These are phyloP conservation scores for Ditylenchus weischeri DNA, from an alignment of 2,888 invertebrate genomes.

Conservation along the genomic window DNA sequence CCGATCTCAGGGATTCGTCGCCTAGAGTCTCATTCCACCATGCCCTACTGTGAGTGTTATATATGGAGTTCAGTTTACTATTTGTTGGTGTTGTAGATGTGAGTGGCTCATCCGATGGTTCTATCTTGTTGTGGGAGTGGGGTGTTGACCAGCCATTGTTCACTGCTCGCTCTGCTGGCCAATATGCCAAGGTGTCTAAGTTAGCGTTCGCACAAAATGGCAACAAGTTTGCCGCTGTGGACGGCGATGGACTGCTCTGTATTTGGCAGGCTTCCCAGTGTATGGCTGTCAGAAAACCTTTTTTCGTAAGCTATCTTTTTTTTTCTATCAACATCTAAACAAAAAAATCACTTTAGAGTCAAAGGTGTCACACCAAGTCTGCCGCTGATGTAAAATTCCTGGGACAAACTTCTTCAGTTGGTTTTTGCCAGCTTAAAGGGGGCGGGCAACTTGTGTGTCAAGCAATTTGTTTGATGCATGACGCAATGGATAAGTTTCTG, in stretches of 20 bases:
- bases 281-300: conserved; percentile 51
- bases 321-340: background rate
- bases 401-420: conserved; percentile 80
- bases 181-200: conserved; percentile 71
- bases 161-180: conserved; percentile 84
- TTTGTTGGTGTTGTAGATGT: conserved; percentile 64
- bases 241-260: conserved; percentile 92
- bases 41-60: conserved; percentile 82
- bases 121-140: conserved; percentile 97
- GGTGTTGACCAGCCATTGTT: conserved; percentile 82
- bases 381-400: conserved; percentile 95
- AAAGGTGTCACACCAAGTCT: conserved; percentile 93
- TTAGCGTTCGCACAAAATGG: conserved; percentile 53
- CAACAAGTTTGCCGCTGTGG: conserved; percentile 79
- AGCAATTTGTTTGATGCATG: too few species aligned
- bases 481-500: too few species aligned
- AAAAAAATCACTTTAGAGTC: conserved; percentile 70
- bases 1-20: conserved; percentile 88
- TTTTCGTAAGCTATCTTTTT: conserved; percentile 46
- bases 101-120: conserved; percentile 91
- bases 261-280: conserved; percentile 76
- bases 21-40: conserved; percentile 89
- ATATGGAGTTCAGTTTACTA: background rate
- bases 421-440: conserved; percentile 71
- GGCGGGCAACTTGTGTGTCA: too few species aligned